Evolutionary conservation across 2,113 vertebrate species (phyloP).

Genomic region (Fulica atra): DNA sequence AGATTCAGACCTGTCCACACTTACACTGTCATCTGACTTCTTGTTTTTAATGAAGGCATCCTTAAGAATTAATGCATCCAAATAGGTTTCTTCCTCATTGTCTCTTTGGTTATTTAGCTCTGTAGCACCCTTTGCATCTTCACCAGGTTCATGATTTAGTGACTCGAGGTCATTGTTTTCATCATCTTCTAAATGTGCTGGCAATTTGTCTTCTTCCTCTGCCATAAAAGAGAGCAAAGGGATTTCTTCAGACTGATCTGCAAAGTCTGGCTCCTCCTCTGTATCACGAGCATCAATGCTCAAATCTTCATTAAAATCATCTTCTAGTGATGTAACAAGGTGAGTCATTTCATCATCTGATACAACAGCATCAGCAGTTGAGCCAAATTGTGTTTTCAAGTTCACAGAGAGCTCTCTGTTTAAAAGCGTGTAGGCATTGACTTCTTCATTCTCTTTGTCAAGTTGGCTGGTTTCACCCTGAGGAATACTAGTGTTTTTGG

Average conservation of each 20-base stretch:
- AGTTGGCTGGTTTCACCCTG: slow-evolving; percentile 57
- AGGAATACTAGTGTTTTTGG: slow-evolving; percentile 71
- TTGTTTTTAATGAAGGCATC: slow-evolving; percentile 71
- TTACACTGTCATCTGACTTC: neutral
- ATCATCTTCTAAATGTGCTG: neutral
- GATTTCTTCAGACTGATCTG: slow-evolving; percentile 53
- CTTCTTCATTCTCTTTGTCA: slow-evolving; percentile 56
- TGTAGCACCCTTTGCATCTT: neutral
- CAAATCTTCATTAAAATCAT: slow-evolving; percentile 71
- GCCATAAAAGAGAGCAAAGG: slow-evolving; percentile 73
- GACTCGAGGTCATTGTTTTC: neutral
- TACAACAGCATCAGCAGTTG: slow-evolving; percentile 85
- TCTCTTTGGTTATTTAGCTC: slow-evolving; percentile 56
- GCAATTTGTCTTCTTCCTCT: neutral
- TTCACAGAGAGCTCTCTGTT: slow-evolving; percentile 74
- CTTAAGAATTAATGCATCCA: slow-evolving; percentile 61
- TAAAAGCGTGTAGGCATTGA: slow-evolving; percentile 66
- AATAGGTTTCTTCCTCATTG: neutral
- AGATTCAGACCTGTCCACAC: slow-evolving; percentile 49
- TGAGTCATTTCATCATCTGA: slow-evolving; percentile 85
- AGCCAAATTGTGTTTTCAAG: slow-evolving; percentile 84
- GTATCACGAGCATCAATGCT: slow-evolving; percentile 19
- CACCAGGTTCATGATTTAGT: neutral
- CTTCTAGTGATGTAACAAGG: slow-evolving; percentile 79
- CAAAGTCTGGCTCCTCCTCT: slow-evolving; percentile 49